Base-by-base conservation (phyloP, 2,797 vertebrate genomes). In the Gambusia yucatana region DNA sequence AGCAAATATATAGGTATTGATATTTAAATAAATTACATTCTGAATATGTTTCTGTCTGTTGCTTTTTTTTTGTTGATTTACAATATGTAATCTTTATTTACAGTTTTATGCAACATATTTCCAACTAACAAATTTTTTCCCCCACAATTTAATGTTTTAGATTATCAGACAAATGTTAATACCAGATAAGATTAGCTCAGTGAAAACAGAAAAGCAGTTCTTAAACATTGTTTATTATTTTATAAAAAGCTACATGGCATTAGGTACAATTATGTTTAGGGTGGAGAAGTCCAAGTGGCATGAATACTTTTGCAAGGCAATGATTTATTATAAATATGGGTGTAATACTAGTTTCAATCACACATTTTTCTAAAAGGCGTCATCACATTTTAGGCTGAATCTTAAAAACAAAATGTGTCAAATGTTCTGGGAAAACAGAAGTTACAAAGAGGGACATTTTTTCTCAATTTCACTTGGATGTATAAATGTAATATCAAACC, bases 21-120 rank as follows among this genome's bases (percentile, higher is more conserved):
- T 86, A 83, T 80, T 89, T 71, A 65, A 93, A 88, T 93, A 92
- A 89, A 92, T 90, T 76, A 76, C 65, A 87, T 87, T 91, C 80
- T 86, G 77, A 81, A 63, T 77, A 82, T 16, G 1, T 73, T 77
- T 77, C 52, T 79, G 1, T 48, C 70, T 80, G 2, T 76, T 0
- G 20, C 1, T 76, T 41, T 20, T 41, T 20, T 78, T 72, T 3
- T 2, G 3, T 52, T 25, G 57, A 76, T 63, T 28, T 63, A 3
- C 20, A 43, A 5, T 7, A 28, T 70, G n/a, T 44, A 28, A 41
- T 69, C 22, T 69, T 43, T 67, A 41, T 25, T 41, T n/a, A 43
- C 22, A 69, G 4, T 69, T 8, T 69, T 43, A 2, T 69, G 10
- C 11, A 69, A 69, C 4, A 20, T 69, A 13, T 69, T 10, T 33